A percentile compares a stretch with the other conserved stretches of the same genome.
phyloP scores from a whole-genome alignment of 1,140 invertebrate species.

The Steinernema feltiae region DNA sequence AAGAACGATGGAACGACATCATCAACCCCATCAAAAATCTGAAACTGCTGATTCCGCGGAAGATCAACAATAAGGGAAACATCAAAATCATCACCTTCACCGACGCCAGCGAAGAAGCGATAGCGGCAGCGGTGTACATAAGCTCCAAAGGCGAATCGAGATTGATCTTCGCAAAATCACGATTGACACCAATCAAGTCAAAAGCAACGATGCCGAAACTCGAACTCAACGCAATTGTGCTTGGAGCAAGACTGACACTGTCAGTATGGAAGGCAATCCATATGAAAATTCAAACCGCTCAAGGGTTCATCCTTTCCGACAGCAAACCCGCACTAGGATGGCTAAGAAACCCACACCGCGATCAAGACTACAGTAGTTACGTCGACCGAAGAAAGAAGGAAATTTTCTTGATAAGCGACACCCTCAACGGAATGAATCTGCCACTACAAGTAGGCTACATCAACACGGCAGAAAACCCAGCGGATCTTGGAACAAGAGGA shows the following conservation, averaged over 20 bases:
- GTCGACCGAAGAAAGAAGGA: background rate
- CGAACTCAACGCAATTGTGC: background rate
- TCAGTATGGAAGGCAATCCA: background rate
- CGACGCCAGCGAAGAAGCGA: slow-evolving; percentile 21
- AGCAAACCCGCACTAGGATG: background rate
- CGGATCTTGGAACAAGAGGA: slow-evolving; percentile 24
- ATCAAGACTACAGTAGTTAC: background rate
- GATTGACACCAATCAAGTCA: background rate
- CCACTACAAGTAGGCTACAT: slow-evolving; percentile 14
- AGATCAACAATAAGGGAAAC: background rate
- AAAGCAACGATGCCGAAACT: slow-evolving; percentile 22
- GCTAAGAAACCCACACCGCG: background rate
- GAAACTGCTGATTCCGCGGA: background rate
- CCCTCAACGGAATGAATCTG: background rate
- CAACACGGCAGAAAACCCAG: slow-evolving; percentile 18
- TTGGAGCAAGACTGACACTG: slow-evolving; percentile 1
- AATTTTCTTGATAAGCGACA: background rate
- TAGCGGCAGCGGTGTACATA: background rate
- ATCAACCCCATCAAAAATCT: background rate
- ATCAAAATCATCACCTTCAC: slow-evolving; percentile 2
- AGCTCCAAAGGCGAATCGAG: background rate
- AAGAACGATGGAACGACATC: background rate
- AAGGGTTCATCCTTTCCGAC: slow-evolving; percentile 8
- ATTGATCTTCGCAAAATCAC: slow-evolving; percentile 17
- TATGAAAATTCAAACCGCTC: background rate